Percentiles rank a stretch among this genome's conserved stretches.
These are phyloP conservation scores for Peromyscus aztecus DNA, from an alignment of 2,797 vertebrate species.

Conservation along the genomic window DNA sequence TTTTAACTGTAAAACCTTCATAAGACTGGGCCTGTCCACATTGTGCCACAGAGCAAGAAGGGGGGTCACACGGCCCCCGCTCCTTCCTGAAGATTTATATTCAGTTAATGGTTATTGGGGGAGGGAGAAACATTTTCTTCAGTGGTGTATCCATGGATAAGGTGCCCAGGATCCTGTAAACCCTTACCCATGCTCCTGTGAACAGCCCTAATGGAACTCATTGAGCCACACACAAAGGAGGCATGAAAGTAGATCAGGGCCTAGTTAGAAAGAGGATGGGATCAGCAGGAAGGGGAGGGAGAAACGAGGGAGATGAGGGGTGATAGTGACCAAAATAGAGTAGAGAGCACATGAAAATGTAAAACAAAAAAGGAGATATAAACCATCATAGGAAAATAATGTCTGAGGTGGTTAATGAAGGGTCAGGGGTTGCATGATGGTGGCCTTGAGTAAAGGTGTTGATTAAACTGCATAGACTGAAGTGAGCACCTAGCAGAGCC, in stretches of 20 bases:
- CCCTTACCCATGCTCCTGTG: no score
- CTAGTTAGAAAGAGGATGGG: neutral
- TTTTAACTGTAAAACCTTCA: neutral
- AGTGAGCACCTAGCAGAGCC: neutral
- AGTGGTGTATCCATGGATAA: neutral
- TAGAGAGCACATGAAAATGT: neutral
- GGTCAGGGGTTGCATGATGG: rapidly evolving
- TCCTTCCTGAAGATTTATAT: neutral
- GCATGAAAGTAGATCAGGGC: neutral
- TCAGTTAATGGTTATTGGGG: neutral
- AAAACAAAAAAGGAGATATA: neutral
- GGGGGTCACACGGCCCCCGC: no score
- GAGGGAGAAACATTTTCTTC: neutral
- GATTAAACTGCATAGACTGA: neutral
- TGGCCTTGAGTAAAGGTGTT: rapidly evolving
- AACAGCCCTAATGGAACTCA: neutral
- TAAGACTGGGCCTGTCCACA: neutral
- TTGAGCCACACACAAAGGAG: neutral
- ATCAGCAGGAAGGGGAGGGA: neutral
- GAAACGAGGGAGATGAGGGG: neutral
- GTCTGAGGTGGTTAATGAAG: rapidly evolving
- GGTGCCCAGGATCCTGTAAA: neutral
- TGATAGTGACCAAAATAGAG: neutral
- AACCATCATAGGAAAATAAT: neutral
- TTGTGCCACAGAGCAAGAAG: neutral